Percentiles rank a stretch among this genome's conserved stretches.
These are phyloP conservation scores for Rhinoraja longicauda DNA, from an alignment of 2,797 vertebrate species.

Conservation along the genomic window DNA sequence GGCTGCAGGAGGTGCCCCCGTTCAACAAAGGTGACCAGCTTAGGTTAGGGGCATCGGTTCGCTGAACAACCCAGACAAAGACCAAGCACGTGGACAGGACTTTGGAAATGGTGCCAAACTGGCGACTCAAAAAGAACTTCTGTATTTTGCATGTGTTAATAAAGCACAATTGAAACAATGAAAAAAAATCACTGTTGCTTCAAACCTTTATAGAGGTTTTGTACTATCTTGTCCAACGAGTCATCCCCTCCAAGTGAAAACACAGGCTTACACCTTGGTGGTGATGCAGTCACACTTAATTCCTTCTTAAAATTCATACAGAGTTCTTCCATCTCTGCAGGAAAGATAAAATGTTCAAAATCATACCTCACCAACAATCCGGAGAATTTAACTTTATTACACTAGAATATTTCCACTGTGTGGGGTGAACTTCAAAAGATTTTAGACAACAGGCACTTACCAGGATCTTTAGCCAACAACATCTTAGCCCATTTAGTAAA, in stretches of 20 bases:
- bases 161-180: too few relatives aligned
- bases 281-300: constrained; percentile 36
- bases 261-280: constrained; percentile 43
- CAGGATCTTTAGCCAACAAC: constrained; percentile 42
- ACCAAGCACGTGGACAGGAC: too few relatives aligned
- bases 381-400: too few relatives aligned
- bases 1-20: too few relatives aligned
- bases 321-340: not conserved
- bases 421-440: not conserved
- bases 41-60: too few relatives aligned
- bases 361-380: not conserved
- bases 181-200: not conserved
- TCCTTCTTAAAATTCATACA: not conserved
- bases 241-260: constrained; percentile 41
- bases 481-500: constrained; percentile 36
- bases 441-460: constrained; percentile 35
- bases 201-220: constrained; percentile 45
- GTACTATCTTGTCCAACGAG: constrained; percentile 43
- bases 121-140: too few relatives aligned
- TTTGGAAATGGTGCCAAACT: too few relatives aligned
- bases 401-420: not conserved
- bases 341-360: not conserved
- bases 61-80: too few relatives aligned
- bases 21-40: too few relatives aligned
- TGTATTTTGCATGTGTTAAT: too few relatives aligned